A percentile compares a stretch with the other conserved stretches of the same genome.
These are phyloP conservation scores for Podarcis cretensis DNA, from an alignment of 2,113 vertebrate species.

Conservation along the genomic window DNA sequence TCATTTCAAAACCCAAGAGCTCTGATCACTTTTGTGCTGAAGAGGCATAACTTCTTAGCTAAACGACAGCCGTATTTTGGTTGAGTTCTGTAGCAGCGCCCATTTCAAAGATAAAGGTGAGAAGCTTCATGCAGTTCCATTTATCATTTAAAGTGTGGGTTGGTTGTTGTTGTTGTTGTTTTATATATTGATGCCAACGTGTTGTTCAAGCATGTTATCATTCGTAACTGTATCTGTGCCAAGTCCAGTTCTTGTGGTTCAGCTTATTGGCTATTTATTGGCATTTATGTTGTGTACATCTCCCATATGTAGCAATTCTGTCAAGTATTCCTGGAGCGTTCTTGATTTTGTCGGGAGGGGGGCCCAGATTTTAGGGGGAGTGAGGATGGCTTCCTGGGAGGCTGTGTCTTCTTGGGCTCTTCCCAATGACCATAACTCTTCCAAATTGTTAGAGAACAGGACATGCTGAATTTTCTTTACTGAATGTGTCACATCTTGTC, in stretches of 20 bases:
- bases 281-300: not conserved
- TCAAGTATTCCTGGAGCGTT: not conserved
- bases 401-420: not conserved
- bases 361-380: not conserved
- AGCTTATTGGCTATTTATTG: not conserved
- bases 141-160: not conserved
- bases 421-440: constrained; percentile 16
- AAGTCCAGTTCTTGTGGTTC: not conserved
- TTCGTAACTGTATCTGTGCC: not conserved
- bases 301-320: constrained; percentile 16
- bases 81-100: not conserved
- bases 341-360: not conserved
- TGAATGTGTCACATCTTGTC: constrained; percentile 28
- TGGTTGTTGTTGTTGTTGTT: not conserved
- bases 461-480: constrained; percentile 27
- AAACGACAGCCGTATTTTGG: not conserved
- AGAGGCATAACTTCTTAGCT: not conserved
- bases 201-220: not conserved
- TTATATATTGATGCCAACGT: not conserved
- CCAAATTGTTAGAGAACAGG: constrained; percentile 22
- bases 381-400: not conserved
- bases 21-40: not conserved
- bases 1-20: not conserved
- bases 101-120: not conserved
- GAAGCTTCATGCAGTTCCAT: not conserved